Evolutionary conservation across 1,140 invertebrate species (phyloP), one percentile per base, ranked within the genome.

Genomic region (Neuroterus valhalla): DNA sequence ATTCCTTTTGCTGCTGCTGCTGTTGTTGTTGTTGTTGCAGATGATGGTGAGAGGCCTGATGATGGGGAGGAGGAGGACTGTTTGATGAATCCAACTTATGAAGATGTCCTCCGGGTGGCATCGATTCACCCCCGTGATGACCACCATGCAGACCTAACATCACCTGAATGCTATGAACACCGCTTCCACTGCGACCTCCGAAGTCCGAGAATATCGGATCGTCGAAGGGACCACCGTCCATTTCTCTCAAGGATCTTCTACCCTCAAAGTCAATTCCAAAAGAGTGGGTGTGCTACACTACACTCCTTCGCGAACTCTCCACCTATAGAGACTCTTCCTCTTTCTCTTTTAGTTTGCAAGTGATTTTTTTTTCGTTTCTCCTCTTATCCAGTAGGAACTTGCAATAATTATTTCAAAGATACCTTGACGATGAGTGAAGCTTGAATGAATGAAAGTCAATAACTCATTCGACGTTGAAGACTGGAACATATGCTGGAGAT

Each of bases 171-270:
- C 92, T 92, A 82, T 93, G 93, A 66, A 93, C 91, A 14, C 91
- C 91, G 8, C 88, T 82, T 14, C 89, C 89, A 68, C 92, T 90
- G 44, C 93, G 92, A 76, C 92, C 92, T 45, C 92, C 89, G 85
- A 95, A 95, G 83, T 96, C 94, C 73, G 91, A 91, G 84, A 95
- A 95, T 81, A 94, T 93, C 78, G 94, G 93, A 84, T 95, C 94
- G 82, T 95, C 94, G 88, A 95, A 95, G 38, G 92, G 91, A 62
- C 92, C 92, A 81, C 94, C 93, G 85, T 95, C 94, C 94, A 95
- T 95, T 44, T 62, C 55, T 62, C n/a, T 26, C 3, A 12, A 6
- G 31, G 14, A 62, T 1, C 12, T 21, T 19, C 3, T 52, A 10
- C 23, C 10, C 31, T 0, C 8, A 38, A 8, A 38, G 31, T 38